Percentiles rank a stretch among this genome's conserved stretches.
Conservation (phyloP, 2,888 invertebrate species). For the Drosophila helvetica region DNA sequence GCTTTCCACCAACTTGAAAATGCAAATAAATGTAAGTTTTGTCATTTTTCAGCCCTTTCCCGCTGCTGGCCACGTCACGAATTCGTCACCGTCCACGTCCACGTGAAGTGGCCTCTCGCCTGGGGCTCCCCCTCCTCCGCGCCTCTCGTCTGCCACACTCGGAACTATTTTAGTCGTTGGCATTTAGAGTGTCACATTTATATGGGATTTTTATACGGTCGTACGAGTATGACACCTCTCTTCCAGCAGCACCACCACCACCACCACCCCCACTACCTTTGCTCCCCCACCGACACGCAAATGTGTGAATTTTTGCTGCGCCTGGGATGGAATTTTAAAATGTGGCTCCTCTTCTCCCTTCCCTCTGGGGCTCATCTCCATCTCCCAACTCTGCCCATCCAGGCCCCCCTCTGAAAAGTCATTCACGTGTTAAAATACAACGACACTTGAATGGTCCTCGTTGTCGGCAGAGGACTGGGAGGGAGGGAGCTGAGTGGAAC, state of each 20-base stretch:
- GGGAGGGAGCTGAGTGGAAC: constrained; percentile 7
- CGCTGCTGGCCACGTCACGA: constrained; percentile 66
- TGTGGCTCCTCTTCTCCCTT: constrained; percentile 24
- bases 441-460: constrained; percentile 60
- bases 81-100: constrained; percentile 64
- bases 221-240: constrained; percentile 13
- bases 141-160: constrained; percentile 30
- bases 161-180: constrained; percentile 78
- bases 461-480: constrained; percentile 43
- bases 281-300: constrained; percentile 31
- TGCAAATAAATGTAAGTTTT: constrained; percentile 79
- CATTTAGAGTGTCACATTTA: constrained; percentile 80
- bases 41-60: constrained; percentile 25
- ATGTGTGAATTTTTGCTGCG: constrained; percentile 63
- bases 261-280: no score
- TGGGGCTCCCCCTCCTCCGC: background rate
- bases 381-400: background rate
- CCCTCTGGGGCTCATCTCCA: constrained; percentile 1
- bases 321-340: constrained; percentile 70
- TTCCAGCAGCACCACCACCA: constrained; percentile 8
- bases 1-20: constrained; percentile 63
- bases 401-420: constrained; percentile 53
- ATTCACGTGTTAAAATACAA: constrained; percentile 74
- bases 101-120: constrained; percentile 50
- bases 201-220: constrained; percentile 76